Evolutionary conservation across 1,140 invertebrate species (phyloP), one percentile per base, ranked within the genome.

Genomic region (Nylanderia fulva): DNA sequence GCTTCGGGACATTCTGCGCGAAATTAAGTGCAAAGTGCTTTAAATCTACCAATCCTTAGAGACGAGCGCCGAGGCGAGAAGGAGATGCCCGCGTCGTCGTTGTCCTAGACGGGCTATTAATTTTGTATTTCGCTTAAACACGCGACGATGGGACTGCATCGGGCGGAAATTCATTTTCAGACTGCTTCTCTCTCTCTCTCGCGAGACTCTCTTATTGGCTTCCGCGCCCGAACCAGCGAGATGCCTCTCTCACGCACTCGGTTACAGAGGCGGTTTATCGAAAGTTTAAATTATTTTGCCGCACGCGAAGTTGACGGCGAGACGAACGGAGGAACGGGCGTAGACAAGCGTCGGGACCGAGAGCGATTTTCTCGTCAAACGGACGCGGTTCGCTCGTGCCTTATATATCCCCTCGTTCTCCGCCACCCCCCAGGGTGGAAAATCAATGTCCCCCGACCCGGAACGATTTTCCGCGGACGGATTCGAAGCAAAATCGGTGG

Each of bases 51-150:
- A 36, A 64, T 64, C 9, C 74, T 0, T 13, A 18, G 15, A 15
- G 36, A 80, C 42, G 33, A 48, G 7, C 9, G 52, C 7, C 15
- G 33, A 52, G 24, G 45, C 11, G 39, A 29, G 39, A 82, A 77
- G 33, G 27, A 60, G 45, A 45, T 39, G 64, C 56, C 63, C 58
- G 8, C 56, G 39, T 79, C 56, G 39, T 79, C 36, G 13, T 76
- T 66, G 68, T 85, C 64, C 72, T 86, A 68, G 85, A 33, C 61
- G 75, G 52, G 87, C 88, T 89, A 89, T 89, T 89, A 89, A 89
- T 89, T 89, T 89, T 89, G 87, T 89, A 89, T 89, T 89, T 89
- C 85, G 79, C 74, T 89, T 89, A 88, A 89, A 89, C 85, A 85
- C 79, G 85, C 74, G 87, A 85, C 88, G 87, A 89, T 86, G 77